A percentile compares a stretch with the other conserved stretches of the same genome.
Evolutionary conservation across 1,140 invertebrate species (phyloP).

Genomic region (Drosophila ogumai): DNA sequence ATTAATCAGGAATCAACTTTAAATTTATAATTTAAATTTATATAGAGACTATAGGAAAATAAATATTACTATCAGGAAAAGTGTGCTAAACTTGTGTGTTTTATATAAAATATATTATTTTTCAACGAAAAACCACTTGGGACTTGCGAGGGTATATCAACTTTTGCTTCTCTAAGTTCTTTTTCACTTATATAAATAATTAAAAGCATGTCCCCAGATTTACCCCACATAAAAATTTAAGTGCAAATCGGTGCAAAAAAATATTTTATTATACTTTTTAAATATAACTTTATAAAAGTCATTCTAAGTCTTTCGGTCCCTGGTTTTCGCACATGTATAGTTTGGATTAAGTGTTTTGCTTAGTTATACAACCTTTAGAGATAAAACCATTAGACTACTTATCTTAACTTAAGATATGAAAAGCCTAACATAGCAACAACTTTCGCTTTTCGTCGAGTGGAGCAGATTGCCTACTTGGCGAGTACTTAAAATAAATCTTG

Average conservation of each 20-base stretch:
- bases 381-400: not conserved
- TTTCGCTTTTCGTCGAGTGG: not conserved
- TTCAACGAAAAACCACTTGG: no score
- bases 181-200: not conserved
- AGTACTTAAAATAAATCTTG: not conserved
- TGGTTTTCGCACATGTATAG: constrained; percentile 11
- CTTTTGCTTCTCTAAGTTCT: not conserved
- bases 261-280: not conserved
- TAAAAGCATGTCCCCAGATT: no score
- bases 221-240: no score
- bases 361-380: constrained; percentile 20
- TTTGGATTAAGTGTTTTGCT: constrained; percentile 1
- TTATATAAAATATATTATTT: no score
- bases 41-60: no score
- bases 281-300: constrained; percentile 2
- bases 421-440: constrained; percentile 11
- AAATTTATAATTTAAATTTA: no score
- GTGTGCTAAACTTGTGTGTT: no score
- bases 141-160: no score
- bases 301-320: not conserved
- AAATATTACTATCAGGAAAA: no score
- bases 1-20: no score
- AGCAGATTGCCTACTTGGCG: not conserved
- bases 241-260: not conserved
- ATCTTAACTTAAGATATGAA: constrained; percentile 16